phyloP scores from a whole-genome alignment of 2,888 invertebrate species.

The Cantharis rustica region DNA sequence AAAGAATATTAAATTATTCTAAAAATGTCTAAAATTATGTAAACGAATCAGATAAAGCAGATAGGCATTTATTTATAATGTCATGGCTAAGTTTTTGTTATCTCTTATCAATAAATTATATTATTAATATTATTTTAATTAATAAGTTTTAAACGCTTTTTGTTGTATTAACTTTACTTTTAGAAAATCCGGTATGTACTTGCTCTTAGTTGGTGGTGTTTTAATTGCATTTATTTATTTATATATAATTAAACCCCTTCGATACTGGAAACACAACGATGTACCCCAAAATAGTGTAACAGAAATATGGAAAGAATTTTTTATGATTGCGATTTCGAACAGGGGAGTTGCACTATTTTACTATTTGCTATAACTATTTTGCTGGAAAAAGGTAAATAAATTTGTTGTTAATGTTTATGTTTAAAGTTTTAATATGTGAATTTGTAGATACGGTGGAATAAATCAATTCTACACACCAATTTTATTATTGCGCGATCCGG shows the following conservation, averaged over 20 bases:
- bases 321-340: not conserved
- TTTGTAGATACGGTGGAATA: conserved; percentile 8
- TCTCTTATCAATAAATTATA: not conserved
- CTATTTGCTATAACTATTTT: no score
- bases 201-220: not conserved
- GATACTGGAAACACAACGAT: not conserved
- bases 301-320: not conserved
- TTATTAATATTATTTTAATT: not conserved
- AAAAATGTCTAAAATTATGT: no score
- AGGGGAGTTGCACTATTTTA: not conserved
- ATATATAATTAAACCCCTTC: not conserved
- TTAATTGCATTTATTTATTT: not conserved
- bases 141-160: not conserved
- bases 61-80: no score
- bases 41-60: no score
- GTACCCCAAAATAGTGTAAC: not conserved
- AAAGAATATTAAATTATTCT: no score
- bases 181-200: not conserved
- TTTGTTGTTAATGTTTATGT: no score
- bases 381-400: not conserved
- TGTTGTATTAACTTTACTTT: not conserved
- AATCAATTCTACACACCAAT: not conserved
- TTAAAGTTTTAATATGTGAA: not conserved
- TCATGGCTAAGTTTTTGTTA: not conserved
- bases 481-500: conserved; percentile 6